These are phyloP conservation scores for Gonatopus flavifemur DNA, from an alignment of 1,140 invertebrate genomes.

Conservation along the genomic window DNA sequence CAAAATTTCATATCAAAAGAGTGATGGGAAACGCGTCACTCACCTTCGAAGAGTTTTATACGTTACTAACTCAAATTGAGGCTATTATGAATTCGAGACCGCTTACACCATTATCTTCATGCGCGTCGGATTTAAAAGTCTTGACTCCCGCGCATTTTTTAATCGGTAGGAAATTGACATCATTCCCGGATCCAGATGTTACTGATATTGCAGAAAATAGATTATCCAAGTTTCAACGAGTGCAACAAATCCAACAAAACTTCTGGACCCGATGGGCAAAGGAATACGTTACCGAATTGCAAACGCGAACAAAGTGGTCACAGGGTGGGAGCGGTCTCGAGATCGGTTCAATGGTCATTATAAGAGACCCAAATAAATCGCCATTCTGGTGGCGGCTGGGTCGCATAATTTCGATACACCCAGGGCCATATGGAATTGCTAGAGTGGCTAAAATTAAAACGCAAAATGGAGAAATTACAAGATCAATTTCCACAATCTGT, in stretches of 20 bases:
- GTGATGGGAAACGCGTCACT: slow-evolving; percentile 14
- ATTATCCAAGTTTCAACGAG: slow-evolving; percentile 14
- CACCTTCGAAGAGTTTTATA: slow-evolving; percentile 27
- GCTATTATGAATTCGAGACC: slow-evolving; percentile 34
- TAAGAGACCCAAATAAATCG: neutral
- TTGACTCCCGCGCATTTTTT: slow-evolving; percentile 34
- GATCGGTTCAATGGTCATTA: neutral
- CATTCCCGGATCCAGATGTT: neutral
- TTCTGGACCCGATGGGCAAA: slow-evolving; percentile 42
- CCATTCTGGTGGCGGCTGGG: neutral
- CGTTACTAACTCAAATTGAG: slow-evolving; percentile 21
- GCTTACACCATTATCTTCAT: slow-evolving; percentile 17
- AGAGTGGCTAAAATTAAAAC: neutral
- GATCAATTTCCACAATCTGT: neutral
- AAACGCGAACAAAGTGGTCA: slow-evolving; percentile 32
- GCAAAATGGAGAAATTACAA: neutral
- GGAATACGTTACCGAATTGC: slow-evolving; percentile 38
- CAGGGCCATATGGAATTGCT: neutral
- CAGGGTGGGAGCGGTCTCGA: neutral
- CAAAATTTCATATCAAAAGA: slow-evolving; percentile 31
- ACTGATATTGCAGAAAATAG: neutral
- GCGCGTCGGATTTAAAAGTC: slow-evolving; percentile 9
- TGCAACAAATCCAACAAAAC: slow-evolving; percentile 31
- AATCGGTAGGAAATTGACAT: slow-evolving; percentile 27
- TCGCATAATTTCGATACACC: neutral